These are phyloP conservation scores for Chunga burmeisteri DNA, from an alignment of 2,113 vertebrate genomes.

Conservation along the genomic window DNA sequence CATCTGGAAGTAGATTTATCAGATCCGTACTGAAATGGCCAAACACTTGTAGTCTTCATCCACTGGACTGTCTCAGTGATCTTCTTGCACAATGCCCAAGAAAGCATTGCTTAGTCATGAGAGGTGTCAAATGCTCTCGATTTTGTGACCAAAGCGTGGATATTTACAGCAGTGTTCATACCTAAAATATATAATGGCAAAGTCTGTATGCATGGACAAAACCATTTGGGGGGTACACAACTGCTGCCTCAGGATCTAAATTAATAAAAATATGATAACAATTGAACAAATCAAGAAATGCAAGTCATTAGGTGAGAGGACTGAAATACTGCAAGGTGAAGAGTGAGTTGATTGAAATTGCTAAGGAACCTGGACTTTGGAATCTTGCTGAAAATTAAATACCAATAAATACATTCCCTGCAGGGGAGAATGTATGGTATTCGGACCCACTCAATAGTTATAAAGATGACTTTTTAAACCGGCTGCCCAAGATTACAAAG, in stretches of 20 bases:
- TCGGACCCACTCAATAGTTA: not conserved
- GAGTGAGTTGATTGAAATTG: not conserved
- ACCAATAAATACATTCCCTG: not conserved
- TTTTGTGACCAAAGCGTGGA: not conserved
- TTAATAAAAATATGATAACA: not conserved
- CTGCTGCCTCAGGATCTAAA: not conserved
- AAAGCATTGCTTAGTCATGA: not conserved
- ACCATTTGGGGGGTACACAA: not conserved
- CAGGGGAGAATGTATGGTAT: not conserved
- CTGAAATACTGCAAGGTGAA: not conserved
- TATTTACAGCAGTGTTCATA: not conserved
- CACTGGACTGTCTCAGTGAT: not conserved
- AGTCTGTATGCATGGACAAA: not conserved
- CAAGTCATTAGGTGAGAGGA: not conserved
- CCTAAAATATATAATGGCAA: not conserved
- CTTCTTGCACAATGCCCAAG: not conserved
- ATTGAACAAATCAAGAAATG: not conserved
- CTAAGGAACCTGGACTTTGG: not conserved
- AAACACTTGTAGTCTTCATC: not conserved
- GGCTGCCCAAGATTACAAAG: not conserved
- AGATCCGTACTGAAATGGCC: not conserved
- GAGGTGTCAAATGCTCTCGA: not conserved
- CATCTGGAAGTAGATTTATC: not conserved
- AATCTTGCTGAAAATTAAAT: conserved; percentile 1
- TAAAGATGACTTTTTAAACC: not conserved